Conservation (phyloP, 2,888 invertebrate genomes). For the Tetropium fuscum region DNA sequence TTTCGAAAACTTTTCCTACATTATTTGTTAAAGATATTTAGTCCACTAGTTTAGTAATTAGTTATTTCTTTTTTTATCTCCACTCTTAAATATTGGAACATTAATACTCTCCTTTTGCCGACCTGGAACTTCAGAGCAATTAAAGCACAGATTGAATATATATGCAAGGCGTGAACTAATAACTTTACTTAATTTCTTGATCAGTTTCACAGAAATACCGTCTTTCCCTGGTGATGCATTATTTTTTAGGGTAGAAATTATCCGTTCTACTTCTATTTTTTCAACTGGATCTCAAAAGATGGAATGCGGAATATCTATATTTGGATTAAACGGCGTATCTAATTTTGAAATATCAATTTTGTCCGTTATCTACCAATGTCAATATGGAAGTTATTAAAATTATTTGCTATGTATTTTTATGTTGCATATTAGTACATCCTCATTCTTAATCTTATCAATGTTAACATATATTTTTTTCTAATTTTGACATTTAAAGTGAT, state of each 20-base stretch:
- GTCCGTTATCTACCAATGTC: not conserved
- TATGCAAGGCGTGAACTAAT: not conserved
- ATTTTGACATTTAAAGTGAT: too few relatives aligned
- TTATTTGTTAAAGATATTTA: not conserved
- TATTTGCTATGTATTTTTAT: not conserved
- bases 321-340: not conserved
- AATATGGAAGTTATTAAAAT: not conserved
- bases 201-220: not conserved
- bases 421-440: too few relatives aligned
- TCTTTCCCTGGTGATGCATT: not conserved
- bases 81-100: not conserved
- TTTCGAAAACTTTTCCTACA: not conserved
- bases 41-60: not conserved
- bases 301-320: not conserved
- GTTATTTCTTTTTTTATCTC: not conserved
- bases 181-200: not conserved
- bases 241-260: not conserved
- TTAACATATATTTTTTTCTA: too few relatives aligned
- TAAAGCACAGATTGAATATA: not conserved
- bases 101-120: not conserved
- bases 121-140: not conserved
- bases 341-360: not conserved
- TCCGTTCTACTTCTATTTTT: not conserved
- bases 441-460: too few relatives aligned
- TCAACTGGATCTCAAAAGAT: not conserved